Conservation (phyloP, 2,888 invertebrate genomes). For the Noctua comes region DNA sequence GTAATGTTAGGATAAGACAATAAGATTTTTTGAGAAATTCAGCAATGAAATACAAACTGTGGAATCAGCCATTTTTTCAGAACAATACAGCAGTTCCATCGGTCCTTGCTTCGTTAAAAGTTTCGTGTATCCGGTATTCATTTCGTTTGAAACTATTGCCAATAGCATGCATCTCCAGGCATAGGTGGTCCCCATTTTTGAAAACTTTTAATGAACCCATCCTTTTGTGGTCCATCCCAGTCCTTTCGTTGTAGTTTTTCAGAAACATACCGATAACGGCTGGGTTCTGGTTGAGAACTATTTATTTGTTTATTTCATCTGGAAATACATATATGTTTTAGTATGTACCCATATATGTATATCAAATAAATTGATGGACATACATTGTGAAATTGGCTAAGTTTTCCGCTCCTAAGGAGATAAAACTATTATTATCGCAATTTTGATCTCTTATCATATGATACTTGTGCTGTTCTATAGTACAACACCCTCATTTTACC, state of each 20-base stretch:
- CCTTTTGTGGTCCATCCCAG: too few relatives aligned
- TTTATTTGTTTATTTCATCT: background rate
- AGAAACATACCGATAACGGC: background rate
- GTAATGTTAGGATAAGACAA: background rate
- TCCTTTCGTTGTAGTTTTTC: background rate
- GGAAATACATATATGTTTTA: too few relatives aligned
- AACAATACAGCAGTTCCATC: background rate
- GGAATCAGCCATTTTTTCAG: background rate
- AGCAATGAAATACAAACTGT: background rate
- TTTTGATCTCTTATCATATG: background rate
- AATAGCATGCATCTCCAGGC: background rate
- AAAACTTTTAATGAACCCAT: conserved; percentile 32
- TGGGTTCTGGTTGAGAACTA: background rate
- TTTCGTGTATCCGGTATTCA: conserved; percentile 7
- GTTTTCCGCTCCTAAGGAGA: too few relatives aligned
- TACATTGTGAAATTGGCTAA: background rate
- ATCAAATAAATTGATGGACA: too few relatives aligned
- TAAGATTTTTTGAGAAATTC: background rate
- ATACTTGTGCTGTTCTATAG: background rate
- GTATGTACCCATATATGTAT: too few relatives aligned
- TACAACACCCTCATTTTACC: background rate
- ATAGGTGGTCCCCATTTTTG: background rate
- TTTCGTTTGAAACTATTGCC: conserved; percentile 11
- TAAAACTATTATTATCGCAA: background rate
- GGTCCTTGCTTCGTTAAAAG: conserved; percentile 38